These are phyloP conservation scores for Exephanes ischioxanthus DNA, from an alignment of 2,888 invertebrate genomes.

Conservation along the genomic window DNA sequence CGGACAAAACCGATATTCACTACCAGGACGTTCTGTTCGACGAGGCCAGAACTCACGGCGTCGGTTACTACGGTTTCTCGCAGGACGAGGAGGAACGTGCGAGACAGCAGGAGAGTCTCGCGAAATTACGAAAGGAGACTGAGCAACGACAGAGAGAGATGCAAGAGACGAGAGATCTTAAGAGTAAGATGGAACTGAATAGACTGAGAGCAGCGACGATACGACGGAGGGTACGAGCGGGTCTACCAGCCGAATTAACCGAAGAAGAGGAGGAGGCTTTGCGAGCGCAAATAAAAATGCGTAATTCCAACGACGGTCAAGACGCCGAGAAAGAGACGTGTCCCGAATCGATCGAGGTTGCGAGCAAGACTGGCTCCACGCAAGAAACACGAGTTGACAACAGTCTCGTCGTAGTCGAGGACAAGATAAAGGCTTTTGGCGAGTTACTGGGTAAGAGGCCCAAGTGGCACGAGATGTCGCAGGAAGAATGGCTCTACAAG, in stretches of 20 bases:
- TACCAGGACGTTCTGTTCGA: constrained; percentile 97
- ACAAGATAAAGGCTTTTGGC: constrained; percentile 81
- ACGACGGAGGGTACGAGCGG: constrained; percentile 90
- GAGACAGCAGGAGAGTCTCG: constrained; percentile 92
- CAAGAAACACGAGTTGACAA: constrained; percentile 70
- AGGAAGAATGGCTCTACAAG: constrained; percentile 92
- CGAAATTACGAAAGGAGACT: constrained; percentile 90
- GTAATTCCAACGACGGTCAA: constrained; percentile 44
- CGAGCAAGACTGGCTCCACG: constrained; percentile 24
- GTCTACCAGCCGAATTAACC: constrained; percentile 87
- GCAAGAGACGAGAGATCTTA: constrained; percentile 87
- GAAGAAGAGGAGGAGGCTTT: constrained; percentile 79
- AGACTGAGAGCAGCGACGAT: constrained; percentile 91
- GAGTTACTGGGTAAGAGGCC: constrained; percentile 84
- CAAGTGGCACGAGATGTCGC: constrained; percentile 88
- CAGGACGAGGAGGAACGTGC: constrained; percentile 92
- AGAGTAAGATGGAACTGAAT: constrained; percentile 89
- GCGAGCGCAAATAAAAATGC: constrained; percentile 69
- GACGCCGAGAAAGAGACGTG: constrained; percentile 63
- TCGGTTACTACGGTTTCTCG: constrained; percentile 96
- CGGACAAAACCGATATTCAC: constrained; percentile 92
- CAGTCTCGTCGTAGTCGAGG: constrained; percentile 77
- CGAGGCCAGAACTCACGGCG: constrained; percentile 97
- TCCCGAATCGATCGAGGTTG: constrained; percentile 57
- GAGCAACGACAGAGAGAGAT: constrained; percentile 89